These are phyloP conservation scores for Cyrtodaria siliqua DNA, from an alignment of 2,888 invertebrate species.

Conservation along the genomic window DNA sequence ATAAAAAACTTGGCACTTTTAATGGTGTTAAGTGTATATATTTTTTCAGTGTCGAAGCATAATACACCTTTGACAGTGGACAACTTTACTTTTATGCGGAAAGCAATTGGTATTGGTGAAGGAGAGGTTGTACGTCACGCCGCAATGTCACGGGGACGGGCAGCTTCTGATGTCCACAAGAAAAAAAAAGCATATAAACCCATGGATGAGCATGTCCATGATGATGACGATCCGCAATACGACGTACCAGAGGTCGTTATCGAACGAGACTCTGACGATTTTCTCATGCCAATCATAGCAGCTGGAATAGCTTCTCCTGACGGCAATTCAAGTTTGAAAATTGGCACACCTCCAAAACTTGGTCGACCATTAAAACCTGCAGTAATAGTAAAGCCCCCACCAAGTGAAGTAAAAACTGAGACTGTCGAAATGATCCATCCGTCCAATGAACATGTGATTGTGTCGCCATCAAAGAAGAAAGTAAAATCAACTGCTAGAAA, in stretches of 20 bases:
- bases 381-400: too few species aligned
- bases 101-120: conserved; percentile 91
- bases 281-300: conserved; percentile 32
- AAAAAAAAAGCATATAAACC: background rate
- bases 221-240: conserved; percentile 39
- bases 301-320: conserved; percentile 1
- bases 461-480: conserved; percentile 50
- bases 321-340: background rate
- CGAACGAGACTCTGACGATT: conserved; percentile 68
- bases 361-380: conserved; percentile 1
- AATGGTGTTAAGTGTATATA: too few species aligned
- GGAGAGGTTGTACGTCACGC: conserved; percentile 91
- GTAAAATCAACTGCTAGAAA: conserved; percentile 74
- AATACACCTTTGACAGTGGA: conserved; percentile 86
- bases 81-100: conserved; percentile 94
- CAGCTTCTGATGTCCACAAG: background rate
- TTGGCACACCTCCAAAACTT: conserved; percentile 5
- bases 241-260: conserved; percentile 69
- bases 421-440: conserved; percentile 44
- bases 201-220: conserved; percentile 18
- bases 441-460: conserved; percentile 43
- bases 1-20: too few species aligned
- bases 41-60: conserved; percentile 59
- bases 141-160: conserved; percentile 46
- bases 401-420: background rate